phyloP scores from a whole-genome alignment of 2,888 invertebrate species.

The Pollenia angustigena region DNA sequence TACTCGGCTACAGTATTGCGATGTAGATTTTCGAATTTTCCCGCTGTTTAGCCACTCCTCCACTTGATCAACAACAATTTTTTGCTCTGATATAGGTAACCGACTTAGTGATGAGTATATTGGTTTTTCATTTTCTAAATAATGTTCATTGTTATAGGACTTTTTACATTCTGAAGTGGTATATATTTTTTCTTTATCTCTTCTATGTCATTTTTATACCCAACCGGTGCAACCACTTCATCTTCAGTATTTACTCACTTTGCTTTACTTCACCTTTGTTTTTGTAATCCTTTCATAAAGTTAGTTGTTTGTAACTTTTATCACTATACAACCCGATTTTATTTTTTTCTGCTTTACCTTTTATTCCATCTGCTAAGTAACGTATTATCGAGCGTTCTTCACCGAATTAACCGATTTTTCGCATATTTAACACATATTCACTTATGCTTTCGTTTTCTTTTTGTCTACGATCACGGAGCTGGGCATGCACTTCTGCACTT shows the following conservation, averaged over 20 bases:
- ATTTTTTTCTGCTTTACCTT: too few species aligned
- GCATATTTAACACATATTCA: background rate
- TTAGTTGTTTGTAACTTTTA: too few species aligned
- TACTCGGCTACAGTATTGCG: constrained; percentile 51
- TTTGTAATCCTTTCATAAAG: too few species aligned
- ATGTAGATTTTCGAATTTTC: constrained; percentile 51
- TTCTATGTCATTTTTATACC: background rate
- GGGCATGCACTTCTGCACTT: constrained; percentile 47
- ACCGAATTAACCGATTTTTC: background rate
- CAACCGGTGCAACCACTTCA: background rate
- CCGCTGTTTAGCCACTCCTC: too few species aligned
- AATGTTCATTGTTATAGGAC: constrained; percentile 8
- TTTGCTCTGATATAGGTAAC: constrained; percentile 49
- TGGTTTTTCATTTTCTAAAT: constrained; percentile 35
- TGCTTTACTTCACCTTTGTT: too few species aligned
- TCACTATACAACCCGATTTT: too few species aligned
- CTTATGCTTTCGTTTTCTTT: background rate
- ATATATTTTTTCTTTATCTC: background rate
- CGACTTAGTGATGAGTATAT: constrained; percentile 40
- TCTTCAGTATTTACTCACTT: background rate
- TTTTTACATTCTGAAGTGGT: background rate
- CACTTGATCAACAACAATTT: constrained; percentile 43
- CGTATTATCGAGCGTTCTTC: too few species aligned
- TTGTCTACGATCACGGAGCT: too few species aligned
- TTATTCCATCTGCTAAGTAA: too few species aligned